Conservation (phyloP, 2,797 vertebrate species). For the Urophycis tenuis region DNA sequence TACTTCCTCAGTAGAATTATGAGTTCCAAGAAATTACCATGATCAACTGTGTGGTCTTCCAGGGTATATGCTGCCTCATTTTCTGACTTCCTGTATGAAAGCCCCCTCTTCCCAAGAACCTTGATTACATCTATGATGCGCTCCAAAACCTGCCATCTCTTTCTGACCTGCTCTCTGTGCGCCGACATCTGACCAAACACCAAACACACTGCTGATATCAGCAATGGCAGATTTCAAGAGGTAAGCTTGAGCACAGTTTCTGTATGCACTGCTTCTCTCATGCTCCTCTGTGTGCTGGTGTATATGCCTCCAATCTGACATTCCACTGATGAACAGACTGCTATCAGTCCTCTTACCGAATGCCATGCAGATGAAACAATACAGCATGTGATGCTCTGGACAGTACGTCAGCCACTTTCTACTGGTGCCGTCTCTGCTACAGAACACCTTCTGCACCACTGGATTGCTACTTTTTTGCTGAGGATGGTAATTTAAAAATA, state of each 20-base stretch:
- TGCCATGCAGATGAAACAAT: background rate
- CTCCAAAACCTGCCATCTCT: constrained; percentile 23
- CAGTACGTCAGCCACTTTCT: background rate
- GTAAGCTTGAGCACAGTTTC: too few relatives aligned
- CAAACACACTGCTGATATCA: too few relatives aligned
- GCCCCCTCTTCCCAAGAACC: constrained; percentile 11
- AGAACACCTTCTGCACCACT: background rate
- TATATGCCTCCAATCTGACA: constrained; percentile 1
- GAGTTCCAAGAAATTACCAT: too few relatives aligned
- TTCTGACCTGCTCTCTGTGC: constrained; percentile 18
- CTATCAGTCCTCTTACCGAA: background rate
- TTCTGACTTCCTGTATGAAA: too few relatives aligned
- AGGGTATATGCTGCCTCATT: background rate
- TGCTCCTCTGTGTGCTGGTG: background rate
- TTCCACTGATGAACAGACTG: background rate
- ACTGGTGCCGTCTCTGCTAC: background rate
- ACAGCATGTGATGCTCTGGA: background rate
- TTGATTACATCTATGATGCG: constrained; percentile 16
- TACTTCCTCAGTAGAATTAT: too few relatives aligned
- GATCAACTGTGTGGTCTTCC: too few relatives aligned
- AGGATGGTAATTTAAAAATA: background rate
- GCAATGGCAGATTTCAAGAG: too few relatives aligned
- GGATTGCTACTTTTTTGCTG: background rate
- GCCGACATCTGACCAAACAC: constrained; percentile 9
- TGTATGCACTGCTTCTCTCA: constrained; percentile 9